These are phyloP conservation scores for Aphidius gifuensis DNA, from an alignment of 1,140 invertebrate genomes.

Conservation along the genomic window DNA sequence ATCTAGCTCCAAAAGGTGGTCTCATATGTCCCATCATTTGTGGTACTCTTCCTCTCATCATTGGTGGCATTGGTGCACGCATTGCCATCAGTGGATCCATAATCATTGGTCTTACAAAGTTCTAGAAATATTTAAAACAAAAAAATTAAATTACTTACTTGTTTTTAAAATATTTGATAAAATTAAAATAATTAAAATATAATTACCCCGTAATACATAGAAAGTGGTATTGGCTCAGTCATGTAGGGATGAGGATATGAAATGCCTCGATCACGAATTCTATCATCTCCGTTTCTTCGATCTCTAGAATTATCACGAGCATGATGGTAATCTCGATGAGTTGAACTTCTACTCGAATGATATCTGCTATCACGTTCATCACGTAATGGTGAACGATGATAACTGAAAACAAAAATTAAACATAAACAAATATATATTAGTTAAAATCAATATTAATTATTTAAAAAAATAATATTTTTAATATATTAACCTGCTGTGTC, in stretches of 20 bases:
- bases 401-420: constrained; percentile 3
- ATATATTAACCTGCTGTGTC: no score
- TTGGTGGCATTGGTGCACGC: no score
- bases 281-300: constrained; percentile 13
- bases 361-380: constrained; percentile 11
- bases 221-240: constrained; percentile 27
- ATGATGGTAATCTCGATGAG: constrained; percentile 8
- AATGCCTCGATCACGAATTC: constrained; percentile 21
- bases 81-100: no score
- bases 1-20: no score
- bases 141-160: no score
- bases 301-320: constrained; percentile 22
- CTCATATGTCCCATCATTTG: no score
- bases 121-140: no score
- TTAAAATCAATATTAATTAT: no score
- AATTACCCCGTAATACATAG: constrained; percentile 31
- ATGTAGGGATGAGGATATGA: constrained; percentile 21
- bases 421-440: not conserved
- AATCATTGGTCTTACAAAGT: not conserved
- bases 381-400: constrained; percentile 21
- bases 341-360: constrained; percentile 17
- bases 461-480: no score
- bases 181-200: not conserved
- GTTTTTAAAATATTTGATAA: no score
- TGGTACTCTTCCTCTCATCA: no score